Conservation (phyloP, 2,797 vertebrate genomes). For the Artibeus lituratus region DNA sequence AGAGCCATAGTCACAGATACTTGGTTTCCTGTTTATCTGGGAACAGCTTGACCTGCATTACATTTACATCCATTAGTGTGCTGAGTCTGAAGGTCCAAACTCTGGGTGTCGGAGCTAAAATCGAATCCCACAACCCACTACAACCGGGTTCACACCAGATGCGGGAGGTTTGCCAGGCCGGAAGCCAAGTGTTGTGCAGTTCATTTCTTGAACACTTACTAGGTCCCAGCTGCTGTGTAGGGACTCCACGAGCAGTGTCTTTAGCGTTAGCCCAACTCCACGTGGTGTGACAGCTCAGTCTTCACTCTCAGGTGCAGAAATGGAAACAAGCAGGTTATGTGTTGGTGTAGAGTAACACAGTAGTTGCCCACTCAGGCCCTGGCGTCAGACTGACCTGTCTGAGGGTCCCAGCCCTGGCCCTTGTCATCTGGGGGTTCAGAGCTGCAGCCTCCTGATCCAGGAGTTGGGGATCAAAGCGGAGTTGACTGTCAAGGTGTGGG, state of each 20-base stretch:
- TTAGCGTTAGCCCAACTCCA: not conserved
- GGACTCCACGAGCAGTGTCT: accelerated
- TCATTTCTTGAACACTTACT: not conserved
- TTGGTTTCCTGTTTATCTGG: not conserved
- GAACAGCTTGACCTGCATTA: slow-evolving; percentile 28
- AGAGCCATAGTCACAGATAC: not conserved
- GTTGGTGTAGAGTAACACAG: accelerated
- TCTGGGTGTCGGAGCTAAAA: not conserved
- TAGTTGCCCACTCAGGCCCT: not conserved
- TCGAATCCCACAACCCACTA: not conserved
- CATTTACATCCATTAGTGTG: not conserved
- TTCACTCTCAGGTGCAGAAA: not conserved
- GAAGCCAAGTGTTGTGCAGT: accelerated
- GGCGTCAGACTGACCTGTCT: not conserved
- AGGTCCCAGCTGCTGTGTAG: not conserved
- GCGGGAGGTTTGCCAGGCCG: not conserved
- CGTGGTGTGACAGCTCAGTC: accelerated
- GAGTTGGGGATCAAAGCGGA: not conserved
- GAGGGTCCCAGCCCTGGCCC: not conserved
- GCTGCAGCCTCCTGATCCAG: too few species aligned
- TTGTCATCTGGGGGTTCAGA: not conserved
- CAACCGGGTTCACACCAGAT: not conserved
- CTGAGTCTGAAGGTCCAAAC: not conserved
- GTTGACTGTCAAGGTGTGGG: not conserved
- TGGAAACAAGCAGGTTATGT: not conserved